Evolutionary conservation across 2,888 invertebrate genomes (phyloP).

Genomic region (Phyto melanocephala): DNA sequence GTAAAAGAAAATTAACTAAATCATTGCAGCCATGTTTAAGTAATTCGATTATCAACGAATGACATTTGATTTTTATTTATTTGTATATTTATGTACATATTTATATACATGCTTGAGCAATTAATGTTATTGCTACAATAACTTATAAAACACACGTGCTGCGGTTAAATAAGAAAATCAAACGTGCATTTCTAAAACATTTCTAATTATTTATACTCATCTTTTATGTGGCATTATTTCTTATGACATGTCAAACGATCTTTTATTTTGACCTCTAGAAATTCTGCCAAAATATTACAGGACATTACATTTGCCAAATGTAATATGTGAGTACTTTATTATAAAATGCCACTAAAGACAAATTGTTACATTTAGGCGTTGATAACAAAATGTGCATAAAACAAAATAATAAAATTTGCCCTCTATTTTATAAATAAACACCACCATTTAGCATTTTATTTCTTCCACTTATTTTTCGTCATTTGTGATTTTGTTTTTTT

Average conservation of each 20-base stretch:
- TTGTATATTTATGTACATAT: no score
- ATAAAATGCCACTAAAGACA: not conserved
- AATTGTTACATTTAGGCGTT: not conserved
- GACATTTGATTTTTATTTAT: no score
- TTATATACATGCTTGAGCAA: no score
- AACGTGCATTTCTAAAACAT: not conserved
- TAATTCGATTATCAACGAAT: no score
- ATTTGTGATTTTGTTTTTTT: not conserved
- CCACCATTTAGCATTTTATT: not conserved
- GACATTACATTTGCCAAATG: not conserved
- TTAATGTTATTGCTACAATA: no score
- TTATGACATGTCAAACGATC: not conserved
- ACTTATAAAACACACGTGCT: no score
- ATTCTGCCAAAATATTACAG: not conserved
- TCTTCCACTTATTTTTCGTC: not conserved
- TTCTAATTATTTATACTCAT: not conserved
- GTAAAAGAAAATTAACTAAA: no score
- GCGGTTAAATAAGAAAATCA: constrained; percentile 2
- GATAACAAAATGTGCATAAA: constrained; percentile 22
- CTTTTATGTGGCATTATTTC: not conserved
- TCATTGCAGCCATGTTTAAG: no score
- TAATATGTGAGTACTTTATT: constrained; percentile 15
- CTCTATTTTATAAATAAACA: not conserved
- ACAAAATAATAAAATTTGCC: constrained; percentile 17
- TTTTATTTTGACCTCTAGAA: not conserved